Conservation (phyloP, 1,140 invertebrate species). For the Aphis craccivora region DNA sequence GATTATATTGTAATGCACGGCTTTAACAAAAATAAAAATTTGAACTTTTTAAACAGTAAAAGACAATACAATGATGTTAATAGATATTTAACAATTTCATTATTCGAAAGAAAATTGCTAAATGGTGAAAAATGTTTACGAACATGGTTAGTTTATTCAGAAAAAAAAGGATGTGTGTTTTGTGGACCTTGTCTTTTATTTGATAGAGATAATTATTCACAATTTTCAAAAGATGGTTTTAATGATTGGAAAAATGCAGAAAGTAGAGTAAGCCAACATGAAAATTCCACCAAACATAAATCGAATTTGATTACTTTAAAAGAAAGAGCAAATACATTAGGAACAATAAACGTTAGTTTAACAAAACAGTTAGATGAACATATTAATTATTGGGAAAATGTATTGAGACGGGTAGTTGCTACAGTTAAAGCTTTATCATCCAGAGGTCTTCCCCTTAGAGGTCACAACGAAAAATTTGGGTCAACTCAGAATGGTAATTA, state of each 20-base stretch:
- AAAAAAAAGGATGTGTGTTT: conserved; percentile 59
- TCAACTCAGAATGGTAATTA: conserved; percentile 61
- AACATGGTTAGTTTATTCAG: conserved; percentile 49
- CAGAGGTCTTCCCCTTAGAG: conserved; percentile 61
- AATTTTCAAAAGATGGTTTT: conserved; percentile 60
- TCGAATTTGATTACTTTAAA: conserved; percentile 57
- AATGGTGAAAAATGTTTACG: conserved; percentile 39
- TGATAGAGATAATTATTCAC: conserved; percentile 56
- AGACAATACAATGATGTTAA: conserved; percentile 21
- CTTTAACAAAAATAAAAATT: conserved; percentile 40
- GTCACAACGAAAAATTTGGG: conserved; percentile 60
- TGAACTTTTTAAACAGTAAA: conserved; percentile 25
- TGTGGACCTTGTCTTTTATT: conserved; percentile 62
- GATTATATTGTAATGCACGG: conserved; percentile 25
- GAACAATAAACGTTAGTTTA: conserved; percentile 56
- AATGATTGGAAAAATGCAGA: conserved; percentile 62
- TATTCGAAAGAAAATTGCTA: conserved; percentile 33
- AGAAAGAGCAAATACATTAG: conserved; percentile 50
- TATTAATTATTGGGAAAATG: conserved; percentile 60
- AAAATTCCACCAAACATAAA: conserved; percentile 61
- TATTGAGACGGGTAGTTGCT: conserved; percentile 60
- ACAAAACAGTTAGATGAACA: conserved; percentile 55
- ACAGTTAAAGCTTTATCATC: conserved; percentile 59
- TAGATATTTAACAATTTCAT: background rate
- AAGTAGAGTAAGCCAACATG: conserved; percentile 59